Conservation (phyloP, 92 coral and sea anemone genomes). For the Desmophyllum pertusum region DNA sequence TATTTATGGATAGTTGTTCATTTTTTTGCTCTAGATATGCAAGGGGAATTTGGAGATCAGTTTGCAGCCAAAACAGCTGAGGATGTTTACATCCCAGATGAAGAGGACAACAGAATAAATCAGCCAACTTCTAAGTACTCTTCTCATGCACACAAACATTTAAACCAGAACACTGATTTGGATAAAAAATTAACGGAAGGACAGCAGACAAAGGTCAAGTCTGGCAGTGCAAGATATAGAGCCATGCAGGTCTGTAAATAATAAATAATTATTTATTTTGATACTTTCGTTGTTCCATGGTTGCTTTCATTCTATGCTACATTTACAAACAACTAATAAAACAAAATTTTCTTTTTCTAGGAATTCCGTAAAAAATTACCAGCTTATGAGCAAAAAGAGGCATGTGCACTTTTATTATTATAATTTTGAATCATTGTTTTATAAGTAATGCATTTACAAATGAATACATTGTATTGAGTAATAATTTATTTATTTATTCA, state of each 20-base stretch:
- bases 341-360: no score
- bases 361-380: slow-evolving; percentile 71
- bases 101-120: neutral
- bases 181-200: slow-evolving; percentile 54
- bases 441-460: no score
- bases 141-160: neutral
- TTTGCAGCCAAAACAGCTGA: neutral
- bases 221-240: slow-evolving; percentile 34
- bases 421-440: no score
- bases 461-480: neutral
- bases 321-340: no score
- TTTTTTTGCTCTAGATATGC: neutral
- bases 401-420: neutral
- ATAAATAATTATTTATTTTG: no score
- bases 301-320: no score
- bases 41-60: slow-evolving; percentile 5
- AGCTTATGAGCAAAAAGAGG: slow-evolving; percentile 74
- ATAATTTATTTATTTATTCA: no score
- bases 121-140: neutral
- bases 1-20: neutral
- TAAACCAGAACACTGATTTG: slow-evolving; percentile 47
- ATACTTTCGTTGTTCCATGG: no score
- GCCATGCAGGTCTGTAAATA: slow-evolving; percentile 75
- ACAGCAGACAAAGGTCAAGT: slow-evolving; percentile 15
- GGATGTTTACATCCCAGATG: neutral